Evolutionary conservation across 1,140 invertebrate genomes (phyloP).

Genomic region (Branchinecta lindahli): DNA sequence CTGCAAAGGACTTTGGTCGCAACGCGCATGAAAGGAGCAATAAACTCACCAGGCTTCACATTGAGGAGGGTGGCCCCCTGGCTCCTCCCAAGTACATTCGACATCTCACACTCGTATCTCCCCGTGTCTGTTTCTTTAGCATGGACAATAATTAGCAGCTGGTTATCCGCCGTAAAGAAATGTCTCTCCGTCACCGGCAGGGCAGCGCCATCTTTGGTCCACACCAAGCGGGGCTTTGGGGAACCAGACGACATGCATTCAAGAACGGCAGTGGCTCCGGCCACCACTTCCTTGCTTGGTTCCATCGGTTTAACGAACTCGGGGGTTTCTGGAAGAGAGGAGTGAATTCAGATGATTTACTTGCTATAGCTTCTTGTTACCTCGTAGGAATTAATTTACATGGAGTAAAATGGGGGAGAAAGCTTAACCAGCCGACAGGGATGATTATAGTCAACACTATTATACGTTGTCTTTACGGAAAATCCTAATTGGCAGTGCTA

Average conservation of each 20-base stretch:
- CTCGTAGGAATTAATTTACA: no score
- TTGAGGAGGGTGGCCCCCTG: slow-evolving; percentile 37
- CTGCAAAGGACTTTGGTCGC: no score
- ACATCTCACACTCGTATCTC: slow-evolving; percentile 71
- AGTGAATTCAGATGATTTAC: slow-evolving; percentile 12
- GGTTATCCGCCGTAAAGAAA: slow-evolving; percentile 69
- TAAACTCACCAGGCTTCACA: slow-evolving; percentile 38
- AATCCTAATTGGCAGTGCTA: no score
- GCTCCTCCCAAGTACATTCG: slow-evolving; percentile 58
- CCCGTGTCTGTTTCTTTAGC: slow-evolving; percentile 59
- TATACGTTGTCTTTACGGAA: no score
- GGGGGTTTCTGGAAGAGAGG: slow-evolving; percentile 48
- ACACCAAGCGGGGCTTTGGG: slow-evolving; percentile 69
- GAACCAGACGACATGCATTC: slow-evolving; percentile 73
- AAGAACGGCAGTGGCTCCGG: slow-evolving; percentile 62
- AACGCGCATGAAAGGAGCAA: neutral
- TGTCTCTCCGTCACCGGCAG: slow-evolving; percentile 53
- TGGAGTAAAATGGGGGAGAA: no score
- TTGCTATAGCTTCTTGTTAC: no score
- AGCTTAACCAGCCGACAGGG: no score
- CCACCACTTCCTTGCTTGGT: slow-evolving; percentile 52
- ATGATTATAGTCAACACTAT: no score
- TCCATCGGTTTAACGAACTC: slow-evolving; percentile 69
- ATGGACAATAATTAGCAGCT: slow-evolving; percentile 70
- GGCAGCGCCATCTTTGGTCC: slow-evolving; percentile 67